Conservation (phyloP, 2,113 vertebrate genomes). For the Ibidorhyncha struthersii region DNA sequence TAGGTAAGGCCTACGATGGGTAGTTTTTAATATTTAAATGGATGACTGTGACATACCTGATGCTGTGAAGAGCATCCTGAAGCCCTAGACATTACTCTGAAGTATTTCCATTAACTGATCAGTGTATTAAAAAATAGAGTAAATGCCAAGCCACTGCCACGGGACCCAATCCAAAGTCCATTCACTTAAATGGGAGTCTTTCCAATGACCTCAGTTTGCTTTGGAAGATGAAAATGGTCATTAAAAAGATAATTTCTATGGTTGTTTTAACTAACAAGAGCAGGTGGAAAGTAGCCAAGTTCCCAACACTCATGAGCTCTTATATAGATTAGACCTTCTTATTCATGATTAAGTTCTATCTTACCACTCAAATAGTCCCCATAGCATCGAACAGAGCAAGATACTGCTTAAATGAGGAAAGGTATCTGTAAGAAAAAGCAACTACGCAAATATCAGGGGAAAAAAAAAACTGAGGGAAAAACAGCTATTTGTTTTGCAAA, state of each 20-base stretch:
- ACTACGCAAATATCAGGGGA: not conserved
- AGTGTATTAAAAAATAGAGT: not conserved
- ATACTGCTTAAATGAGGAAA: not conserved
- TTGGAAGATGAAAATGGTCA: not conserved
- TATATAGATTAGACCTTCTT: not conserved
- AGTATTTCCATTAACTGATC: not conserved
- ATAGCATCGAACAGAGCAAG: not conserved
- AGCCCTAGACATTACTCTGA: not conserved
- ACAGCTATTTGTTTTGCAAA: not conserved
- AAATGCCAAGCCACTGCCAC: not conserved
- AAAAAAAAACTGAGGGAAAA: not conserved
- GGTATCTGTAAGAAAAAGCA: not conserved
- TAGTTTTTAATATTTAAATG: not conserved
- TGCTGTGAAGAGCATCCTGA: not conserved
- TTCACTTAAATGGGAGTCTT: not conserved
- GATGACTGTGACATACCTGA: not conserved
- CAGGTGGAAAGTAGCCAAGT: not conserved
- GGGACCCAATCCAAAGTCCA: not conserved
- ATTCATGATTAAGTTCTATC: not conserved
- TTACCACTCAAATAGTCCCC: not conserved
- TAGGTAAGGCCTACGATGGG: not conserved
- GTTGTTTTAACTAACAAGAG: conserved; percentile 3
- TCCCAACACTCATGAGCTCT: not conserved
- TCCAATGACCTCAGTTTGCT: not conserved
- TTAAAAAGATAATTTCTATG: not conserved